phyloP scores from a whole-genome alignment of 2,113 vertebrate genomes.

The Sciurus niger region DNA sequence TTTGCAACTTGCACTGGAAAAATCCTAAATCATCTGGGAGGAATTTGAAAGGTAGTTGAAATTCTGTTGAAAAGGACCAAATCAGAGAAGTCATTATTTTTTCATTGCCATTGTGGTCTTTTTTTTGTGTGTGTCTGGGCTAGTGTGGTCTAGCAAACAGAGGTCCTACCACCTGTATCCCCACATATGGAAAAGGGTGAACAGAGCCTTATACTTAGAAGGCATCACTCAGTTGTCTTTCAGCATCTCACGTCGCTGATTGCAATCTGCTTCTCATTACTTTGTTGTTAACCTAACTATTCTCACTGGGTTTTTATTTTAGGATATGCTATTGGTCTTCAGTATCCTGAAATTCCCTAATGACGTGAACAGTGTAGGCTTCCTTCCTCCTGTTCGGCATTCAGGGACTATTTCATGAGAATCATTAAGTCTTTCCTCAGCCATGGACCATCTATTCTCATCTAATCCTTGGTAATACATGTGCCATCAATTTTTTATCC shows the following conservation, averaged over 20 bases:
- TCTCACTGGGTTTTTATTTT: slow-evolving; percentile 45
- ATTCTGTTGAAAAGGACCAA: neutral
- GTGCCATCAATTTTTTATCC: neutral
- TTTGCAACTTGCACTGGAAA: neutral
- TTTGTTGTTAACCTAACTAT: neutral
- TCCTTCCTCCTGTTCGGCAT: neutral
- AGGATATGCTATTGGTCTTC: neutral
- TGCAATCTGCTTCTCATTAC: neutral
- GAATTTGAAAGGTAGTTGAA: neutral
- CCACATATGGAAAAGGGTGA: neutral
- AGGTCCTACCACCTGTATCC: neutral
- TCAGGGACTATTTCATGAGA: neutral
- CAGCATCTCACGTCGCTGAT: neutral
- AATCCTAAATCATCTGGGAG: neutral
- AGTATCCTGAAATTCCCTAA: neutral
- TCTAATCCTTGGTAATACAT: neutral
- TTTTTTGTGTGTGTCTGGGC: neutral
- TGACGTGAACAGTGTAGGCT: neutral
- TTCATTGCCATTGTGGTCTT: neutral
- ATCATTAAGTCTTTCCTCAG: slow-evolving; percentile 35
- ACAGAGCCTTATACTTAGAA: neutral
- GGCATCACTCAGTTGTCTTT: neutral
- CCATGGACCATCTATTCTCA: neutral
- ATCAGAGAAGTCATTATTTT: neutral
- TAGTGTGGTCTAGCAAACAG: neutral